phyloP scores from a whole-genome alignment of 2,888 invertebrate genomes.

The Cheilosia impressa region DNA sequence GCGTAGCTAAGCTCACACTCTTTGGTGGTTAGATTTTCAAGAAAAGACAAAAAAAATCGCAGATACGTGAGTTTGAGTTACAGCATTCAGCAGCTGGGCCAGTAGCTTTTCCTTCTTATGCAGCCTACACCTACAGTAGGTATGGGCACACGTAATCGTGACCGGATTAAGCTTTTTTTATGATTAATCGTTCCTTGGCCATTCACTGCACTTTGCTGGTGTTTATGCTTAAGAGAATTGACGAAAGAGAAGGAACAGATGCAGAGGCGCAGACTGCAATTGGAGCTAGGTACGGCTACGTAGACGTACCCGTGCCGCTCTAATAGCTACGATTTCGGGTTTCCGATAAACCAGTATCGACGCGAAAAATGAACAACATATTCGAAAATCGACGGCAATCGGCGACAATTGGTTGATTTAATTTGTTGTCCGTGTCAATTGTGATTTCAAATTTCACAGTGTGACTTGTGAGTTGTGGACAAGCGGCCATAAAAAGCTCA shows the following conservation, averaged over 20 bases:
- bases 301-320: not conserved
- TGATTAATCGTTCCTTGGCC: slow-evolving; percentile 30
- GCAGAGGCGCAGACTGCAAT: slow-evolving; percentile 16
- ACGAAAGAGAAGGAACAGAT: slow-evolving; percentile 29
- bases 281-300: not conserved
- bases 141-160: slow-evolving; percentile 59
- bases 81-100: slow-evolving; percentile 71
- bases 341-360: slow-evolving; percentile 54
- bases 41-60: slow-evolving; percentile 1
- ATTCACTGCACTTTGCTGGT: slow-evolving; percentile 42
- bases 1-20: too few species aligned
- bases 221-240: slow-evolving; percentile 34
- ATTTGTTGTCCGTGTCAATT: slow-evolving; percentile 33
- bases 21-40: slow-evolving; percentile 23
- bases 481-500: slow-evolving; percentile 15
- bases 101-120: slow-evolving; percentile 39
- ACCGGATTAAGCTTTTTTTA: slow-evolving; percentile 54
- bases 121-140: not conserved
- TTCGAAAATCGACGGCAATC: slow-evolving; percentile 14
- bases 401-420: slow-evolving; percentile 7
- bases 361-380: slow-evolving; percentile 22
- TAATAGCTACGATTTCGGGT: slow-evolving; percentile 31
- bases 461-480: slow-evolving; percentile 11
- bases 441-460: slow-evolving; percentile 5
- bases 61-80: slow-evolving; percentile 38